Base-by-base conservation (phyloP, 2,888 invertebrate genomes). In the Tenodera sinensis region DNA sequence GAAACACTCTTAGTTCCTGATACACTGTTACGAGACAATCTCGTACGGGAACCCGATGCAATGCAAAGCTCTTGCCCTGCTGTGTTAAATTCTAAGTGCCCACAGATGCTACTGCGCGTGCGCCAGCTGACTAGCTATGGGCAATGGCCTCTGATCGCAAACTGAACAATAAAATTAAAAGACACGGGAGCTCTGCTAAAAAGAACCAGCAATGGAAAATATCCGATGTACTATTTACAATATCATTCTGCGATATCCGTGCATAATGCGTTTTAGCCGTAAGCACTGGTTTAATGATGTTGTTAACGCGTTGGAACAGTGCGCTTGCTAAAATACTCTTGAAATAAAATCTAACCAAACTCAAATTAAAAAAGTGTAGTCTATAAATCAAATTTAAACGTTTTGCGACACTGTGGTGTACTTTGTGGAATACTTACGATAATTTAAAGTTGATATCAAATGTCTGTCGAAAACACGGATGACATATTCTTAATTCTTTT, bases 81-180 rank as follows among this genome's bases (percentile, higher is more conserved):
- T 84, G 88, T 88, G 89, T 87, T 54, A 90, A 90, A 91, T 89
- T 93, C 95, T 94, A 95, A 95, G 96, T 96, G 94, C 94, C 93
- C 93, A 93, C 94, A 95, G 94, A 91, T 92, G 91, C 92, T 92
- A 94, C 92, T 94, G 94, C 96, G 96, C 96, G 95, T 94, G 95
- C 95, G 95, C 93, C 91, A 92, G 20, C 25, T 15, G 25, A n/a
- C 28, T 54, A 84, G 15, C 9, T 28, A 89, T 71, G 88, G 89
- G 89, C 89, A 90, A 85, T 89, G 90, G 87, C 90, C 90, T 89
- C 83, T 85, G 54, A 71, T 71, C 25, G 54, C 54, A 20, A 71
- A 71, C 54, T 71, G 54, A 71, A 71, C 54, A 71, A 71, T 71
- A 71, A 71, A 71, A 20, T 71, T 71, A 71, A 71, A 20, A n/a